Percentiles rank a stretch among this genome's conserved stretches.
Evolutionary conservation across 1,140 invertebrate genomes (phyloP).

Genomic region (Rhopalosiphum maidis): DNA sequence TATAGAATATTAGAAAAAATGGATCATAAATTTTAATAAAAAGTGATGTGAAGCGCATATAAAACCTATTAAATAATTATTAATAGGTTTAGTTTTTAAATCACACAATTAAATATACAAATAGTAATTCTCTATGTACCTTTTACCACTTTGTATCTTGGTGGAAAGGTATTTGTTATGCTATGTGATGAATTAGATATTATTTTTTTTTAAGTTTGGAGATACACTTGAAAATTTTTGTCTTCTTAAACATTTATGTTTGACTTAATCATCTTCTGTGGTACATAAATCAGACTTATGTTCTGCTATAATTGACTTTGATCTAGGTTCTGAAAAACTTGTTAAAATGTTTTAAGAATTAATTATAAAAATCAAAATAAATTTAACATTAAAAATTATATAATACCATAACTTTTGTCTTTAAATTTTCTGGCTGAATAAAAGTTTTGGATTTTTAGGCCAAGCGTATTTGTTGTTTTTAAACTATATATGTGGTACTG

Average conservation of each 20-base stretch:
- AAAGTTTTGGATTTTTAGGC: not conserved
- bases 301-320: not conserved
- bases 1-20: not conserved
- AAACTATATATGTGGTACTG: not conserved
- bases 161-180: not conserved
- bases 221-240: not conserved
- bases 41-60: not conserved
- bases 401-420: constrained; percentile 2
- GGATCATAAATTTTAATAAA: not conserved
- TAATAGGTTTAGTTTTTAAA: not conserved
- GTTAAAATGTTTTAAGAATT: not conserved
- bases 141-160: not conserved
- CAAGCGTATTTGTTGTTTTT: not conserved
- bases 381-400: not conserved
- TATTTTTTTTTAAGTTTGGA: not conserved
- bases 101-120: not conserved
- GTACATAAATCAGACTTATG: not conserved
- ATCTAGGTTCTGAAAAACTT: not conserved
- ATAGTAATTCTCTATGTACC: not conserved
- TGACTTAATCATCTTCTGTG: not conserved
- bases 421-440: not conserved
- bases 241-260: not conserved
- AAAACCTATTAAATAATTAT: not conserved
- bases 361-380: not conserved
- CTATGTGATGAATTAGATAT: not conserved